Percentiles rank a stretch among this genome's conserved stretches.
Evolutionary conservation across 2,113 vertebrate species (phyloP).

Genomic region (Onychorhynchus coronatus): DNA sequence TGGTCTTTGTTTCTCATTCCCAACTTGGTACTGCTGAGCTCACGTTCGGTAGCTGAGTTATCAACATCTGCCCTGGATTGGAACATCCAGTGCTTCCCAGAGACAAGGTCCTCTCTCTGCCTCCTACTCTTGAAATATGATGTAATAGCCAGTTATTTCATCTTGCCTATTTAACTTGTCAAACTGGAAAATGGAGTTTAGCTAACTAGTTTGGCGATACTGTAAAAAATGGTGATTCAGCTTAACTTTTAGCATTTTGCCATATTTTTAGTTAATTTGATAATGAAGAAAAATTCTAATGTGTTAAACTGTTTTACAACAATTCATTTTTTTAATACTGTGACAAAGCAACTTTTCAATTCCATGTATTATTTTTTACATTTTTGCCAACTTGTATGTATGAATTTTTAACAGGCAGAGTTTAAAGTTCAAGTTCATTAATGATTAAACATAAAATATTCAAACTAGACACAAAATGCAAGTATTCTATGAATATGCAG

Average conservation of each 20-base stretch:
- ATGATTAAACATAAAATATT: background rate
- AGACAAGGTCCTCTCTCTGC: background rate
- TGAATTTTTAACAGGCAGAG: background rate
- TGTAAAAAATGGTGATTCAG: background rate
- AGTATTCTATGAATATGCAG: background rate
- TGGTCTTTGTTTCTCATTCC: background rate
- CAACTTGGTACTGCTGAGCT: background rate
- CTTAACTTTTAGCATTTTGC: background rate
- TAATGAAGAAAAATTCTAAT: background rate
- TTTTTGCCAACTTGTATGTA: background rate
- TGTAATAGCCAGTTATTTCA: slow-evolving; percentile 16
- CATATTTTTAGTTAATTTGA: background rate
- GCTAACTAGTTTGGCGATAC: background rate
- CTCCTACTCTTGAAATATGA: slow-evolving; percentile 1
- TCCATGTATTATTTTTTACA: background rate
- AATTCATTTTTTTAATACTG: background rate
- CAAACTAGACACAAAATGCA: background rate
- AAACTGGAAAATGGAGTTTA: slow-evolving; percentile 30
- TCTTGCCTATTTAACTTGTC: slow-evolving; percentile 23
- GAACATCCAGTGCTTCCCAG: background rate
- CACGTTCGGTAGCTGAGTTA: slow-evolving; percentile 15
- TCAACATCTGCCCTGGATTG: background rate
- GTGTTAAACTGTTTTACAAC: background rate
- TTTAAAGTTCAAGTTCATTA: background rate
- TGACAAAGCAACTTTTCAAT: background rate